A percentile compares a stretch with the other conserved stretches of the same genome.
phyloP scores from a whole-genome alignment of 2,888 invertebrate genomes.

The Cyclophora albipunctata region DNA sequence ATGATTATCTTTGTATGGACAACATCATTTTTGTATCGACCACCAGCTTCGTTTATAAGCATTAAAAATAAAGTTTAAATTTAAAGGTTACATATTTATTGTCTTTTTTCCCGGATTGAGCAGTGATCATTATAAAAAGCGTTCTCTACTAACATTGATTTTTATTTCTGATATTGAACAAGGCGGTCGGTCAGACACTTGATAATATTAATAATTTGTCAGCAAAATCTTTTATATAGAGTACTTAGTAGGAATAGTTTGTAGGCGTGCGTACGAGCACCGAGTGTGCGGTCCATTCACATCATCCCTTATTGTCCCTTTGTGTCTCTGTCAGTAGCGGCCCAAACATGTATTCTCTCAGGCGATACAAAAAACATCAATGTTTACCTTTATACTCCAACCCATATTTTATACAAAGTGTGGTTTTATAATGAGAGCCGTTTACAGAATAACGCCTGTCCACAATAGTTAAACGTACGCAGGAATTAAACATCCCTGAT shows the following conservation, averaged over 20 bases:
- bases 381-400: constrained; percentile 74
- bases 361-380: constrained; percentile 55
- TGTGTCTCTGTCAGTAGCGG: constrained; percentile 61
- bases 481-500: constrained; percentile 61
- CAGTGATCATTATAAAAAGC: too few species aligned
- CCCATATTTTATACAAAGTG: constrained; percentile 72
- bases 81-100: too few species aligned
- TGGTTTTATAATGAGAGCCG: constrained; percentile 65
- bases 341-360: constrained; percentile 71
- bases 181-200: too few species aligned
- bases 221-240: too few species aligned
- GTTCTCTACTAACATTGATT: too few species aligned
- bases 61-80: too few species aligned
- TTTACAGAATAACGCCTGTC: constrained; percentile 73
- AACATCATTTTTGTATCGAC: too few species aligned
- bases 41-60: too few species aligned
- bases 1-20: too few species aligned
- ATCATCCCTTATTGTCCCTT: constrained; percentile 60
- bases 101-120: too few species aligned
- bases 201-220: too few species aligned
- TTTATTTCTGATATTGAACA: too few species aligned
- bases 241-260: not conserved
- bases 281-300: constrained; percentile 70
- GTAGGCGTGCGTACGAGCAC: constrained; percentile 36
- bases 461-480: constrained; percentile 59